Evolutionary conservation across 1,140 invertebrate genomes (phyloP).

Genomic region (Colletes latitarsis): DNA sequence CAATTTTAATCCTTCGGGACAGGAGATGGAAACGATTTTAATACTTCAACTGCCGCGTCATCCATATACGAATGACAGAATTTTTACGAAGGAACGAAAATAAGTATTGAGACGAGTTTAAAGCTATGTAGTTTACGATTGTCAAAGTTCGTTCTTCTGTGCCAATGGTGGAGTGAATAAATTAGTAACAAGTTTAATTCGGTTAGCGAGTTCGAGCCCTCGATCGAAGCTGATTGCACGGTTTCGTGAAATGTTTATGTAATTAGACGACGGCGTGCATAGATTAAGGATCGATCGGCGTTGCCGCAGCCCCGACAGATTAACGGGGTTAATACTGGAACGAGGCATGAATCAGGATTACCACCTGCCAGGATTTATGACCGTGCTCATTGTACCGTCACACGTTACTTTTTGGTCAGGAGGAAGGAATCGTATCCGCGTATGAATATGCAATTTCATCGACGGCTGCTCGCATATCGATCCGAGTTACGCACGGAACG

Average conservation of each 20-base stretch:
- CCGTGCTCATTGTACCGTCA: slow-evolving; percentile 41
- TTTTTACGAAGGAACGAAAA: too few species aligned
- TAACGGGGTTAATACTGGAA: slow-evolving; percentile 62
- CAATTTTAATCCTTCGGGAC: neutral
- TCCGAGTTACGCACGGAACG: slow-evolving; percentile 35
- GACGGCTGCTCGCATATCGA: slow-evolving; percentile 54
- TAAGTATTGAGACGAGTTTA: too few species aligned
- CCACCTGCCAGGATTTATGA: slow-evolving; percentile 67
- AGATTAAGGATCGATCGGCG: slow-evolving; percentile 62
- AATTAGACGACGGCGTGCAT: slow-evolving; percentile 30
- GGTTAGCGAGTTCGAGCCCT: too few species aligned
- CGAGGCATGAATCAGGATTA: slow-evolving; percentile 65
- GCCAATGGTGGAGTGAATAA: too few species aligned
- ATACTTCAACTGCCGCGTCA: too few species aligned
- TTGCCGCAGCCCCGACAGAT: slow-evolving; percentile 54
- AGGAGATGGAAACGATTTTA: neutral
- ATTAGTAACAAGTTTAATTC: too few species aligned
- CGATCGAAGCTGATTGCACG: too few species aligned
- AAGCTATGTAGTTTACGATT: too few species aligned
- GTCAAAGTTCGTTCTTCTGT: too few species aligned
- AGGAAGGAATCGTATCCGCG: slow-evolving; percentile 34
- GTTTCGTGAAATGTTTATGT: neutral
- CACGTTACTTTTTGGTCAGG: slow-evolving; percentile 43
- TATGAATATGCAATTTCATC: slow-evolving; percentile 73
- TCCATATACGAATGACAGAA: too few species aligned